Percentiles rank a stretch among this genome's conserved stretches.
phyloP scores from a whole-genome alignment of 2,113 vertebrate genomes.

The Chaetorhynchus papuensis region DNA sequence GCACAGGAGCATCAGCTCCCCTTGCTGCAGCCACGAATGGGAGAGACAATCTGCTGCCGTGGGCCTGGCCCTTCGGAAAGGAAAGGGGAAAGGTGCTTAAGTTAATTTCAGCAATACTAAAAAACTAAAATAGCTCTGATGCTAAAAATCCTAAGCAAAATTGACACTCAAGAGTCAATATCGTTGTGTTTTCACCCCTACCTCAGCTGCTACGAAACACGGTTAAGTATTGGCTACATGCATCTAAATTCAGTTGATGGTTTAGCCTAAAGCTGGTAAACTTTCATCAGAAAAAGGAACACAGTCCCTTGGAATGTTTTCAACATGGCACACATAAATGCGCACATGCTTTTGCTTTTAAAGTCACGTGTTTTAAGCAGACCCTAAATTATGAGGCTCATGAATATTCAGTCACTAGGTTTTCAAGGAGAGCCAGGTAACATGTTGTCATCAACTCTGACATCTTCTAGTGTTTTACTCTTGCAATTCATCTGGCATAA shows the following conservation, averaged over 20 bases:
- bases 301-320: not conserved
- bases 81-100: not conserved
- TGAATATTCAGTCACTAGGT: not conserved
- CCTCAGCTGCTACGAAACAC: not conserved
- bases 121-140: not conserved
- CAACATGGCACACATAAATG: not conserved
- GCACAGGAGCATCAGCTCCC: constrained; percentile 59
- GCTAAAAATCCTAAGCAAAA: not conserved
- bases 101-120: not conserved
- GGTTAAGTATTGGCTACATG: not conserved
- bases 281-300: not conserved
- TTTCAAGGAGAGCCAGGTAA: not conserved
- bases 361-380: not conserved
- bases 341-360: not conserved
- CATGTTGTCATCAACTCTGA: not conserved
- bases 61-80: constrained; percentile 80
- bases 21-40: constrained; percentile 88
- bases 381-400: not conserved
- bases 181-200: not conserved
- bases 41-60: constrained; percentile 86
- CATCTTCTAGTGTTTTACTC: not conserved
- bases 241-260: not conserved
- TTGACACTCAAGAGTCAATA: not conserved
- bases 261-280: not conserved
- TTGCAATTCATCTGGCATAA: not conserved